A percentile compares a stretch with the other conserved stretches of the same genome.
These are phyloP conservation scores for Nicator chloris DNA, from an alignment of 2,113 vertebrate genomes.

Conservation along the genomic window DNA sequence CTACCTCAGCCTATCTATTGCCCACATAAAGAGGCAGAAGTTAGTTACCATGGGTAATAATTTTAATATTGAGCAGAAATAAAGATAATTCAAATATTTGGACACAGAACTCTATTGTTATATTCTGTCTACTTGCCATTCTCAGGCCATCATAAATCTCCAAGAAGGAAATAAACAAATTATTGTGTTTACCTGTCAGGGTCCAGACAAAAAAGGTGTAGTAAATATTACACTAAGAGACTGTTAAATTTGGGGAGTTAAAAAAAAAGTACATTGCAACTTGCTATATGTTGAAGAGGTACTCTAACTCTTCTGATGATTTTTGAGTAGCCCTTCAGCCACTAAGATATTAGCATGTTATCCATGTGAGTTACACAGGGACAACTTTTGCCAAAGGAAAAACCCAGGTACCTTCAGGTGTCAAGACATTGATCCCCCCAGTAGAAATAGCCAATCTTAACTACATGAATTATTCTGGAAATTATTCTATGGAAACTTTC, in stretches of 20 bases:
- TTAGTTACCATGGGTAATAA: not conserved
- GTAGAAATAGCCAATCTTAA: not conserved
- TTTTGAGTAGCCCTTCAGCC: not conserved
- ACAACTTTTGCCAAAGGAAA: not conserved
- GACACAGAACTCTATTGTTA: not conserved
- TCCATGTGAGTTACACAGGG: not conserved
- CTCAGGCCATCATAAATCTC: not conserved
- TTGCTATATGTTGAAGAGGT: not conserved
- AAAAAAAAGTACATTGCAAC: not conserved
- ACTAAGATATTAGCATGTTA: not conserved
- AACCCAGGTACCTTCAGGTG: not conserved
- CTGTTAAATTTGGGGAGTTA: not conserved
- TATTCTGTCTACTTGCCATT: not conserved
- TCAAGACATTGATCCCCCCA: not conserved
- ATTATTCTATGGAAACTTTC: not conserved
- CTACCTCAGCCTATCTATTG: not conserved
- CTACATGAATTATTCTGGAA: fast-evolving
- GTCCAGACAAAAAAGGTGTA: not conserved
- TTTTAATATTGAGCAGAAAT: not conserved
- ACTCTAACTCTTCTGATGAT: not conserved
- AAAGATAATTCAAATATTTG: not conserved
- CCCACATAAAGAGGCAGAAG: not conserved
- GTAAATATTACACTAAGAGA: not conserved
- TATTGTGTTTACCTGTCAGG: not conserved
- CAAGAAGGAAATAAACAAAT: not conserved